Conservation (phyloP, 2,113 vertebrate species). For the Haliaeetus leucogaster region DNA sequence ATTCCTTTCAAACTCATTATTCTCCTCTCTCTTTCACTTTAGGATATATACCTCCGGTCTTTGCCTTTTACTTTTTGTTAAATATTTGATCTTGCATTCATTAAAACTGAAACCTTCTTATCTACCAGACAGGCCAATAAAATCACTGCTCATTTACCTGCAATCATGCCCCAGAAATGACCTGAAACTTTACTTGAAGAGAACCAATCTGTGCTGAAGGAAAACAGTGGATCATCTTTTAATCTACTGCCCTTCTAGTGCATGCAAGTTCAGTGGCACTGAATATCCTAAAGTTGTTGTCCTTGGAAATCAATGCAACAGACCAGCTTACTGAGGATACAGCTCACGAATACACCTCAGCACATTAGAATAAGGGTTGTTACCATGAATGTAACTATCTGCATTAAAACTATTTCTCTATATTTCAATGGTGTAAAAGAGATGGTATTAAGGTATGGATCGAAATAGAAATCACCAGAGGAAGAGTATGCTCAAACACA, state of each 20-base stretch:
- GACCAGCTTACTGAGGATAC: neutral
- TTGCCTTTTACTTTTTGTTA: conserved; percentile 70
- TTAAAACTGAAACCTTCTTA: conserved; percentile 61
- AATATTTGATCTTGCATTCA: conserved; percentile 58
- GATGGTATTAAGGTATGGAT: neutral
- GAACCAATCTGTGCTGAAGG: neutral
- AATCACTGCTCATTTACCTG: conserved; percentile 13
- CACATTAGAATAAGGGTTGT: neutral
- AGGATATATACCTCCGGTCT: conserved; percentile 9
- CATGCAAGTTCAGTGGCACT: neutral
- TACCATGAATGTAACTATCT: neutral
- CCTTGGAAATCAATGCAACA: neutral
- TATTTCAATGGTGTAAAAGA: neutral
- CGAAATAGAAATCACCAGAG: neutral
- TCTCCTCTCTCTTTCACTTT: neutral
- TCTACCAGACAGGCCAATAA: conserved; percentile 64
- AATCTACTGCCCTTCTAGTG: neutral
- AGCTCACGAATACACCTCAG: neutral
- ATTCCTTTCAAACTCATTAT: neutral
- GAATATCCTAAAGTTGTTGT: neutral
- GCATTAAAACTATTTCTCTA: neutral
- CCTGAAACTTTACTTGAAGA: conserved; percentile 30
- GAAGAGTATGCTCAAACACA: neutral
- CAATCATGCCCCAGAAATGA: conserved; percentile 43
- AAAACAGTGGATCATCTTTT: neutral